Base-by-base conservation (phyloP, 2,797 vertebrate species). In the Steatocranus sp. region DNA sequence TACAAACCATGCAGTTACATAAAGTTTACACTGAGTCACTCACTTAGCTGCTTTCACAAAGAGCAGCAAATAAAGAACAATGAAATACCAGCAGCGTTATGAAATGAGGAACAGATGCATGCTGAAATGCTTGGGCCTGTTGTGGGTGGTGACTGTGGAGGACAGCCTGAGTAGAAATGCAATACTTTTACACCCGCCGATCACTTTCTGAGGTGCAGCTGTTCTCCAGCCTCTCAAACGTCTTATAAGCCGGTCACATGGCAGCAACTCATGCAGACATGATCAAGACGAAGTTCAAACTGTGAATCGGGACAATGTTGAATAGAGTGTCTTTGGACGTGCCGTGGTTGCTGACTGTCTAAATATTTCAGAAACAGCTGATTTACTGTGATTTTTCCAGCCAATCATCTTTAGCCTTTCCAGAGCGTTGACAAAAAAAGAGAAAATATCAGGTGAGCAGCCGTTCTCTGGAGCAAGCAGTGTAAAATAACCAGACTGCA, bases 1-100 rank as follows among this genome's bases (percentile, higher is more conserved):
- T 46, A 14, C 36, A 48, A 78, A 79, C 54, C 11, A 9, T 10
- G 7, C 6, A 11, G 8, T 74, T 23, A 7, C 7, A n/a, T 82
- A 66, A 79, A 85, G 25, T 76, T 63, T n/a, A 61, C 25, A 27
- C 20, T 50, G 51, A 82, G 25, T 85, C 50, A 86, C 34, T n/a
- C 5, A 6, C 17, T 56, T 2, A 4, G 30, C 4, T 66, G 43
- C 68, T 73, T 48, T 73, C 15, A 46, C 66, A 48, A 30, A 70
- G 23, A 70, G 43, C n/a, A 14, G 61, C 46, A 68, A 34, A 41
- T 25, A 15, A 38, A 75, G 30, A 23, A 43, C 11, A 43, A 46
- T 2, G 38, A 70, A 70, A 5, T 11, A 46, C 23, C 15, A 46
- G 23, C 23, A 70, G 38, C 0, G 3, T 70, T 3, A 11, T 3